Percentiles rank a stretch among this genome's conserved stretches.
phyloP scores from a whole-genome alignment of 1,140 invertebrate species.

The Archegozetes longisetosus region DNA sequence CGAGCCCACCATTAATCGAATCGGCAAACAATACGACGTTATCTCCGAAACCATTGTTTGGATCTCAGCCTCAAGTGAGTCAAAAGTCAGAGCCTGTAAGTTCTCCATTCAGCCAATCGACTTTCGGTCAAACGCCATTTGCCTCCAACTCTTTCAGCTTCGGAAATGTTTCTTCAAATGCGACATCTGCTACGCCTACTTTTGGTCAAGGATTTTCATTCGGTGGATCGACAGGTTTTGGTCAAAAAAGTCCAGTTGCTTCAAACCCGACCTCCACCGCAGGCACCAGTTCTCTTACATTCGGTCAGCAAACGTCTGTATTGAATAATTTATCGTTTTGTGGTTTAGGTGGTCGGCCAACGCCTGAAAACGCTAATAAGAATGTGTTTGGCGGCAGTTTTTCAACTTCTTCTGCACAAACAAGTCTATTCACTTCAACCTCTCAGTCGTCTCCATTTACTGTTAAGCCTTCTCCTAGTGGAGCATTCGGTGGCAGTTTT shows the following conservation, averaged over 20 bases:
- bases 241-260: neutral
- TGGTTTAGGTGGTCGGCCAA: neutral
- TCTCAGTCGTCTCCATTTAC: neutral
- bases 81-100: neutral
- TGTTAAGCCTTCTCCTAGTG: constrained; percentile 2
- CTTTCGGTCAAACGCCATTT: neutral
- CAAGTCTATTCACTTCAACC: neutral
- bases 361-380: neutral
- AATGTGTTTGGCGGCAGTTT: no score
- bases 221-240: neutral
- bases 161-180: neutral
- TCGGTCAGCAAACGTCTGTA: neutral
- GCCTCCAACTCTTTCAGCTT: neutral
- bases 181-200: neutral
- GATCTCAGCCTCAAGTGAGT: no score
- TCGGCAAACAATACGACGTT: neutral
- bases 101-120: neutral
- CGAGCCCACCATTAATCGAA: neutral
- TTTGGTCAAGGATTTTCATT: neutral
- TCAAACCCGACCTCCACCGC: neutral
- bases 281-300: neutral
- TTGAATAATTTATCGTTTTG: neutral
- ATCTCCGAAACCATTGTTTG: no score
- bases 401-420: neutral
- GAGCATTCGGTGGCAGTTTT: constrained; percentile 15